A percentile compares a stretch with the other conserved stretches of the same genome.
Evolutionary conservation across 2,888 invertebrate species (phyloP).

Genomic region (Ormia ochracea): DNA sequence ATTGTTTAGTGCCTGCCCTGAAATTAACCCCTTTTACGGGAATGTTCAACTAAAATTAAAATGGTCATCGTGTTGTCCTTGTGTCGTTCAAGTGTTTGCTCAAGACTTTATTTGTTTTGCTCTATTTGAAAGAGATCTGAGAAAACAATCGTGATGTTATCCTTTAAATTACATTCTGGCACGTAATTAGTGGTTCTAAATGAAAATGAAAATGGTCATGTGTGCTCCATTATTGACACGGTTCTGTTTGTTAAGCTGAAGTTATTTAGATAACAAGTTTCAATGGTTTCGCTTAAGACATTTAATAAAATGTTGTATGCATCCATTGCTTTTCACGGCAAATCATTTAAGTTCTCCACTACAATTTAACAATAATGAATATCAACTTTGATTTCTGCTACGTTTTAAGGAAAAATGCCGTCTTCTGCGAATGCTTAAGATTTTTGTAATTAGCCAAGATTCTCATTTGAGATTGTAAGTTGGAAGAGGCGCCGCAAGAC

Average conservation of each 20-base stretch:
- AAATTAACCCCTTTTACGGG: slow-evolving; percentile 35
- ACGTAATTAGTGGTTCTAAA: slow-evolving; percentile 74
- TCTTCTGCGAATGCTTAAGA: background rate
- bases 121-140: slow-evolving; percentile 29
- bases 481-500: slow-evolving; percentile 11
- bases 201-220: slow-evolving; percentile 44
- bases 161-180: slow-evolving; percentile 75
- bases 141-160: slow-evolving; percentile 66
- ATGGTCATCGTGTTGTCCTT: slow-evolving; percentile 53
- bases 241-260: slow-evolving; percentile 35
- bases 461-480: slow-evolving; percentile 46
- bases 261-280: slow-evolving; percentile 37
- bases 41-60: slow-evolving; percentile 48
- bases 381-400: background rate
- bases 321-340: background rate
- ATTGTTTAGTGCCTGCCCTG: slow-evolving; percentile 9
- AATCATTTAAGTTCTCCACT: background rate
- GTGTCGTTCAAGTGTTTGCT: slow-evolving; percentile 47
- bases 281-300: slow-evolving; percentile 13
- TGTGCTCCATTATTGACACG: slow-evolving; percentile 62
- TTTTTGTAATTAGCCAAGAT: slow-evolving; percentile 60
- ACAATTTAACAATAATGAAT: background rate
- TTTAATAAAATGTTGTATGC: slow-evolving; percentile 25
- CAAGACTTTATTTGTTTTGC: slow-evolving; percentile 55
- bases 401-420: background rate